Evolutionary conservation across 1,140 invertebrate genomes (phyloP).

Genomic region (Stegodyphus mimosarum): DNA sequence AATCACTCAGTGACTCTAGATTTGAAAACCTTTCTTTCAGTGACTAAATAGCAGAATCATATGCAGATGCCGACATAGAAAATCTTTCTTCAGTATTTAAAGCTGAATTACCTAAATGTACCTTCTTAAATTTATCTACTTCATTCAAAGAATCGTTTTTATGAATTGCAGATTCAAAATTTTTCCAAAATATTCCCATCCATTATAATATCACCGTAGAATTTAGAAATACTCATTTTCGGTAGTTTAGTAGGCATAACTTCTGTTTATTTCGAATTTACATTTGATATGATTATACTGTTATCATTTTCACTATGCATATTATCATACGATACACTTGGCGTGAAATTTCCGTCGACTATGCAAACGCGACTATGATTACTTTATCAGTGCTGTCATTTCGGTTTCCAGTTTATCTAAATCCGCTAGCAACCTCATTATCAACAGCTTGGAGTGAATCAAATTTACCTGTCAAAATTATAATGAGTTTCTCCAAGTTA

Average conservation of each 20-base stretch:
- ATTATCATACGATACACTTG: not conserved
- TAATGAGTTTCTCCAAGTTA: not conserved
- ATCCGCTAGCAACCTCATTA: not conserved
- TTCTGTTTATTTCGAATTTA: not conserved
- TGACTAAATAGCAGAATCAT: constrained; percentile 13
- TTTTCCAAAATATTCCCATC: constrained; percentile 16
- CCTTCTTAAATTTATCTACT: constrained; percentile 11
- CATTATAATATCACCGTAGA: too few species aligned
- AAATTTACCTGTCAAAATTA: not conserved
- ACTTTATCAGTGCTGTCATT: not conserved
- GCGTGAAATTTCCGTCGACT: not conserved
- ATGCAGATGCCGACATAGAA: not conserved
- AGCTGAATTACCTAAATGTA: not conserved
- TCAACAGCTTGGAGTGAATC: not conserved
- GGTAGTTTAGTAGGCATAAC: too few species aligned
- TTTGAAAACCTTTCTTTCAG: constrained; percentile 2
- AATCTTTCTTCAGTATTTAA: not conserved
- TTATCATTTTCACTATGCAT: not conserved
- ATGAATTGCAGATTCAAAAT: constrained; percentile 12
- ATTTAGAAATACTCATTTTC: too few species aligned
- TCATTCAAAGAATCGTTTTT: constrained; percentile 15
- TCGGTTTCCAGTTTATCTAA: not conserved
- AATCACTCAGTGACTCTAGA: constrained; percentile 3
- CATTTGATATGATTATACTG: not conserved
- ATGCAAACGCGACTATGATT: too few species aligned